Evolutionary conservation across 2,113 vertebrate species (phyloP), one percentile per base, ranked within the genome.

Genomic region (Strix aluco): DNA sequence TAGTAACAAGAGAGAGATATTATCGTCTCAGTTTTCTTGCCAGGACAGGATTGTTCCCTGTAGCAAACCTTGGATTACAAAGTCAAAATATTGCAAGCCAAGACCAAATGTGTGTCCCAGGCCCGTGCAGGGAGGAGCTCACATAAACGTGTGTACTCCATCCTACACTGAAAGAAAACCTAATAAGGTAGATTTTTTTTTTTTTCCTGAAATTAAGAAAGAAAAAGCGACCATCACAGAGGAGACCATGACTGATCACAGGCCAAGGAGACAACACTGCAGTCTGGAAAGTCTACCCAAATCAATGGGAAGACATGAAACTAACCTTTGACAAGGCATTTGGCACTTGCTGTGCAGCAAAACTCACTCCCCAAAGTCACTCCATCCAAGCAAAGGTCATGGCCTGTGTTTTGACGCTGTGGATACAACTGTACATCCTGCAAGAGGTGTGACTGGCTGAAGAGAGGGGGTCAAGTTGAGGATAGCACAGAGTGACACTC

Each of bases 401-500:
- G 29, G 44, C 32, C 17, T 6, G 0, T 25, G 11, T 44, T 85
- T 63, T 40, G n/a, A 44, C 8, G 5, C 44, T 11, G 29, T 1
- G 3, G 75, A 3, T 49, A 57, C 36, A 69, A 30, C 34, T 2
- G 9, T 16, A 42, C 9, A 6, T 36, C 52, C 55, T 71, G 25
- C 62, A 44, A n/a, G 29, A 79, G 57, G 18, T 32, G n/a, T 55
- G 38, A 10, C 34, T 21, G 30, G 49, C 40, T 83, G 62, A 30
- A 1, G 13, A 92, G 81, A 66, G 40, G 52, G 26, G 3, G 40
- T 7, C 9, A 25, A 11, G 23, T 4, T 36, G 62, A 87, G 57
- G 80, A 58, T 26, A 58, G 54, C 80, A 52, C 1, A 0, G 54
- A 46, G 30, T 1, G 1, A 38, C 1, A 1, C 6, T 9, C 0